Percentiles rank a stretch among this genome's conserved stretches.
These are phyloP conservation scores for Hyles lineata DNA, from an alignment of 2,888 invertebrate species.

Conservation along the genomic window DNA sequence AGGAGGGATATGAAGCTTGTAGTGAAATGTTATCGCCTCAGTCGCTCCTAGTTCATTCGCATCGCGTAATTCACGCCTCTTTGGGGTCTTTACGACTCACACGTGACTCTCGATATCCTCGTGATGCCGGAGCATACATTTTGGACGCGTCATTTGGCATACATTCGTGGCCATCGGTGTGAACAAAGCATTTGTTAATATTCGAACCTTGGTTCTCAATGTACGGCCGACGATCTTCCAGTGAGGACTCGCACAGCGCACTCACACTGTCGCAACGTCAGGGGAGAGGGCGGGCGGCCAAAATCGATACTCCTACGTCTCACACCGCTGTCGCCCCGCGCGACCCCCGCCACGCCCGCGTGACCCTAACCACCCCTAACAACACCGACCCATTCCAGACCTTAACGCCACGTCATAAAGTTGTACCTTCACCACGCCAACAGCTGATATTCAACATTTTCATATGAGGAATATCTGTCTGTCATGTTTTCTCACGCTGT, in stretches of 20 bases:
- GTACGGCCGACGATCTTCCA: slow-evolving; percentile 64
- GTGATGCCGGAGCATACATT: slow-evolving; percentile 37
- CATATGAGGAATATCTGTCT: slow-evolving; percentile 45
- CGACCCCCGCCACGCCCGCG: slow-evolving; percentile 62
- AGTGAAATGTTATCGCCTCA: slow-evolving; percentile 36
- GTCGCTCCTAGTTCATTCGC: slow-evolving; percentile 31
- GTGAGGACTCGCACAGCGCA: slow-evolving; percentile 72
- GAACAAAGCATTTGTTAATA: slow-evolving; percentile 74
- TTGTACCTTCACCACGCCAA: slow-evolving; percentile 57
- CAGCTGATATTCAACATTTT: slow-evolving; percentile 49
- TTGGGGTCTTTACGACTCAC: slow-evolving; percentile 26
- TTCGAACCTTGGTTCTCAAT: slow-evolving; percentile 62
- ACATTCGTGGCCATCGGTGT: slow-evolving; percentile 51
- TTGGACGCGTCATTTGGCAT: slow-evolving; percentile 53
- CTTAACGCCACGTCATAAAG: slow-evolving; percentile 75
- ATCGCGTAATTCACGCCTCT: slow-evolving; percentile 26
- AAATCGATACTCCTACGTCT: slow-evolving; percentile 83
- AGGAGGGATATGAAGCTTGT: slow-evolving; percentile 31
- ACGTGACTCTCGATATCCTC: slow-evolving; percentile 37
- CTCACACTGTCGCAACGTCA: slow-evolving; percentile 79
- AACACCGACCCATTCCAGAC: slow-evolving; percentile 74
- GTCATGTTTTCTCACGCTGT: slow-evolving; percentile 58
- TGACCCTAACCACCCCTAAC: slow-evolving; percentile 82
- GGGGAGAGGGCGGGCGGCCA: slow-evolving; percentile 80
- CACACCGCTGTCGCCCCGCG: slow-evolving; percentile 70